Base-by-base conservation (phyloP, 2,888 invertebrate species). In the Sialis fuliginosa region DNA sequence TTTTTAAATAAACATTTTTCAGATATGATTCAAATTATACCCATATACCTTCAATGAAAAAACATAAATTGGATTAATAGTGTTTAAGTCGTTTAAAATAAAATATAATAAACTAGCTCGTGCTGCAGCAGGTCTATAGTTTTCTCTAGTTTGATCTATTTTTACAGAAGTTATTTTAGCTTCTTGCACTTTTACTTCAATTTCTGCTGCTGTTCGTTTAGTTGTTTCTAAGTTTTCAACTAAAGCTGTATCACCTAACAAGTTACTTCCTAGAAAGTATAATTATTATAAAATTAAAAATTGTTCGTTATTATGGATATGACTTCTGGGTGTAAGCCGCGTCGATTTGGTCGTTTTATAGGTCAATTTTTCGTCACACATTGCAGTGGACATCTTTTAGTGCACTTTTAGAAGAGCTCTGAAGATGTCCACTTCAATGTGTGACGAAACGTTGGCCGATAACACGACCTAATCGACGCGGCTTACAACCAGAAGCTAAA, bases 171-270 rank as follows among this genome's bases (percentile, higher is more conserved):
- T 96, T 31, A 86, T 75, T 66, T 88, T 90, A 1, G 93, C 95
- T 68, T 95, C 93, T 9, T 80, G 74, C 2, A 95, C 93, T 72
- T 95, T 90, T 59, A 71, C 77, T 62, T 95, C 92, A 58, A 96
- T 92, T 69, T 96, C 95, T 6, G 89, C 90, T 0, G 96, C 95
- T 4, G 95, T 96, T 57, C 82, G 78, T 65, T 96, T 96, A 0
- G 95, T 96, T 1, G 85, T 91, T 66, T 96, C 96, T 52, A 96
- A 74, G 68, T 95, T 96, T 64, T 96, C 95, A 0, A 96, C 95
- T 44, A 96, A 70, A 7, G 89, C 91, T 1, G 92, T 91, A 62
- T 96, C 95, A 9, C 90, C 93, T 39, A 96, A 69, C 59, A 96
- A 84, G 67, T 96, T 91, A 52, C 84, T 90, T 46, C 47, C 47